Evolutionary conservation across 2,113 vertebrate species (phyloP).

Genomic region (Odocoileus hemionus): DNA sequence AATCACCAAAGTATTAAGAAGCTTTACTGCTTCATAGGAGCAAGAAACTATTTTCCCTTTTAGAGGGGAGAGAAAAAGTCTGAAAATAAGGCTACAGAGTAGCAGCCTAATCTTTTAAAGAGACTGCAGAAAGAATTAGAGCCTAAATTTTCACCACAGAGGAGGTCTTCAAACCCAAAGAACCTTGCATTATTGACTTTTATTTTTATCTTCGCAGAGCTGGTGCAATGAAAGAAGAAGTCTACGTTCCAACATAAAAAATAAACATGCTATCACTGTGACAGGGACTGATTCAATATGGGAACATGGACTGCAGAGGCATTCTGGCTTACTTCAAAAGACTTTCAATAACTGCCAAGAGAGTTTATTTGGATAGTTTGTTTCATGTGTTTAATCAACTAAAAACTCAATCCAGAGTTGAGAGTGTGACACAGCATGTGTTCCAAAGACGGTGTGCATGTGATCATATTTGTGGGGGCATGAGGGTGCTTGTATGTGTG

Average conservation of each 20-base stretch:
- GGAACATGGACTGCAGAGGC: constrained; percentile 59
- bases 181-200: neutral
- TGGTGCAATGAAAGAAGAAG: constrained; percentile 50
- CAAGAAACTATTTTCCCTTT: neutral
- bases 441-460: constrained; percentile 14
- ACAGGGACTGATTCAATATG: constrained; percentile 71
- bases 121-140: neutral
- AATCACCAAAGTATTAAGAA: neutral
- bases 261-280: constrained; percentile 69
- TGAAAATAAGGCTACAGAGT: neutral
- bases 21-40: neutral
- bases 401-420: constrained; percentile 66
- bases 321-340: constrained; percentile 75
- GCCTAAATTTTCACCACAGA: neutral
- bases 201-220: constrained; percentile 40
- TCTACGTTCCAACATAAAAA: constrained; percentile 66
- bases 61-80: neutral
- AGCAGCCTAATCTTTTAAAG: neutral
- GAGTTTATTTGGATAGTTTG: constrained; percentile 76
- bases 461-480: constrained; percentile 7
- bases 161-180: neutral
- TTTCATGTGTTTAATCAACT: constrained; percentile 75
- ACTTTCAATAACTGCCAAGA: constrained; percentile 71
- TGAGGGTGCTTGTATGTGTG: neutral
- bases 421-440: constrained; percentile 53